Evolutionary conservation across 2,797 vertebrate species (phyloP), one percentile per base, ranked within the genome.

Genomic region (Aythya fuligula): DNA sequence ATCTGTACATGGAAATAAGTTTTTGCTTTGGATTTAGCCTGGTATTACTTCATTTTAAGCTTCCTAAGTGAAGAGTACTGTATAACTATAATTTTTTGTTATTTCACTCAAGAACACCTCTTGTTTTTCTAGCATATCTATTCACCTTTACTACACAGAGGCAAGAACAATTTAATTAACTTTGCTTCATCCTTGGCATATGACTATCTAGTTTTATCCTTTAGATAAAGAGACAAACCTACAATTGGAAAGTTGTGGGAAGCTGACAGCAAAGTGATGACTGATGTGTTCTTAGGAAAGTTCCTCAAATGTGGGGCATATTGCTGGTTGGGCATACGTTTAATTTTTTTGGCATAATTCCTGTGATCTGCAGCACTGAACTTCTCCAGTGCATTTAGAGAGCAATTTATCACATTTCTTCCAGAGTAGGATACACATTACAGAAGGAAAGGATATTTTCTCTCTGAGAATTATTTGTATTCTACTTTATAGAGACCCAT

Each of bases 261-360:
- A 94, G 32, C 38, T 91, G 84, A 51, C 64, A 69, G 32, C 25
- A 81, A 82, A 82, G 58, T 82, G 85, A 82, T 97, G 73, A 92
- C 62, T 87, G 39, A 89, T 92, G 25, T 78, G 24, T 56, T 96
- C 74, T 88, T 61, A 15, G 53, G 64, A 93, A 84, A 34, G 27
- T 39, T 97, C 94, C 87, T 95, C 87, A 93, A 87, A 94, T 57
- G 93, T 58, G 75, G 41, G 95, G 57, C 57, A 91, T 83, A 92
- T 90, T 95, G 57, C 41, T 93, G 85, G 53, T 82, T 96, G 90
- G 87, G 18, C 53, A 95, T 66, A 92, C 19, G 83, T 95, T 96
- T 97, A 87, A 94, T 96, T 94, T 97, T 97, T 89, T 96, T 95
- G 73, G 67, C 69, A 72, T 69, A 81, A 8, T 45, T 95, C 66